Evolutionary conservation across 2,888 invertebrate species (phyloP).

Genomic region (Sepioteuthis lessoniana): DNA sequence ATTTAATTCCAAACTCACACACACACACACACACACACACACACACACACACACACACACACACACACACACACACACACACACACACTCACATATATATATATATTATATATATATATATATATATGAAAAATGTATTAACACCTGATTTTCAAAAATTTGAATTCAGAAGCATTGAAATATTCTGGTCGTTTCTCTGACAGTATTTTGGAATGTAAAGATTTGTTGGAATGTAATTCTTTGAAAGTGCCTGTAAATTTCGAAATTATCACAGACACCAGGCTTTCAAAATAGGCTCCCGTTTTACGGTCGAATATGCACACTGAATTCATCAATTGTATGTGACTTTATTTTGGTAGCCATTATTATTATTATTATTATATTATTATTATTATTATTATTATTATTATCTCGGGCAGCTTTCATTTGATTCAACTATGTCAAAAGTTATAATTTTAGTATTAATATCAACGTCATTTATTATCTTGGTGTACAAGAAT

Average conservation of each 20-base stretch:
- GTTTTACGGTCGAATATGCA: neutral
- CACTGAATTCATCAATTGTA: neutral
- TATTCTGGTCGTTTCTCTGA: neutral
- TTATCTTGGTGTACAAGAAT: neutral
- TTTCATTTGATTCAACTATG: neutral
- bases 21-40: neutral
- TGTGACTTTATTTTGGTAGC: neutral
- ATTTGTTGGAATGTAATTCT: neutral
- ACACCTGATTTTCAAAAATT: no score
- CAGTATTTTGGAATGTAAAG: neutral
- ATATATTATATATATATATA: neutral
- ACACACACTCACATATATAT: no score
- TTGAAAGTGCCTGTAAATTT: neutral
- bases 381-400: neutral
- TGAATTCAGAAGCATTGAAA: neutral
- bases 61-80: neutral
- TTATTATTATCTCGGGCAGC: neutral
- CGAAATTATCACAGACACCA: neutral
- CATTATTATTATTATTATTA: neutral
- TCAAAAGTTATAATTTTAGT: neutral
- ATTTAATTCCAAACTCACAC: neutral
- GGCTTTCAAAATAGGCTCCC: neutral
- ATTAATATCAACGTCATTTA: neutral
- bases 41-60: constrained; percentile 3
- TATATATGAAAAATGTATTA: neutral